Evolutionary conservation across 2,113 vertebrate genomes (phyloP).

Genomic region (Holacanthus passer): DNA sequence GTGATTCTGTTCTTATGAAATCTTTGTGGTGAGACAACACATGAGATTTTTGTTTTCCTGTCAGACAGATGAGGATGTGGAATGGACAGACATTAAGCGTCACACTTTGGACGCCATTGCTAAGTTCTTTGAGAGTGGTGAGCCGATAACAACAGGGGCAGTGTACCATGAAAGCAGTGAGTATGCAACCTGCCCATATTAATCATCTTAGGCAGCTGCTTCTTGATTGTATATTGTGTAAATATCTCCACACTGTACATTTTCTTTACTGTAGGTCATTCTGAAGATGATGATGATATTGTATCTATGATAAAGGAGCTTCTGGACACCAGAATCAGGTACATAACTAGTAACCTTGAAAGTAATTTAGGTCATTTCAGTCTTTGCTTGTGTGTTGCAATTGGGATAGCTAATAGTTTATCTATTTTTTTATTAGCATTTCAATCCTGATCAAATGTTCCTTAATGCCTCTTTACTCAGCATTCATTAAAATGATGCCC

Average conservation of each 20-base stretch:
- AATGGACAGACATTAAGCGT: slow-evolving; percentile 84
- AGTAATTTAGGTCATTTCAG: too few relatives aligned
- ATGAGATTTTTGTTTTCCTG: slow-evolving; percentile 24
- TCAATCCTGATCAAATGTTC: slow-evolving; percentile 1
- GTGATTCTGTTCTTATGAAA: not conserved
- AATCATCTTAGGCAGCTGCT: not conserved
- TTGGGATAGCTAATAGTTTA: not conserved
- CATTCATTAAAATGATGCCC: not conserved
- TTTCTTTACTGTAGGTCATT: slow-evolving; percentile 70
- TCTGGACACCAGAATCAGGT: slow-evolving; percentile 87
- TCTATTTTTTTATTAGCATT: not conserved
- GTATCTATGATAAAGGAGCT: slow-evolving; percentile 88
- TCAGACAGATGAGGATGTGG: slow-evolving; percentile 84
- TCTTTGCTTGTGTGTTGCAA: not conserved
- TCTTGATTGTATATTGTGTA: not conserved
- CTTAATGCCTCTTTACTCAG: not conserved
- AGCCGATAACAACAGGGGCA: slow-evolving; percentile 79
- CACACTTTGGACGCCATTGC: slow-evolving; percentile 78
- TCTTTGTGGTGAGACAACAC: not conserved
- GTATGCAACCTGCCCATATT: slow-evolving; percentile 27
- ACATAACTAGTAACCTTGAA: slow-evolving; percentile 6
- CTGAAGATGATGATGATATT: slow-evolving; percentile 87
- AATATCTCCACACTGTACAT: not conserved
- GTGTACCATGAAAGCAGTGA: slow-evolving; percentile 83
- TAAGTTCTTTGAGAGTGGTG: slow-evolving; percentile 85